Conservation (phyloP, 2,113 vertebrate species). For the Neodontobutis hainanensis region DNA sequence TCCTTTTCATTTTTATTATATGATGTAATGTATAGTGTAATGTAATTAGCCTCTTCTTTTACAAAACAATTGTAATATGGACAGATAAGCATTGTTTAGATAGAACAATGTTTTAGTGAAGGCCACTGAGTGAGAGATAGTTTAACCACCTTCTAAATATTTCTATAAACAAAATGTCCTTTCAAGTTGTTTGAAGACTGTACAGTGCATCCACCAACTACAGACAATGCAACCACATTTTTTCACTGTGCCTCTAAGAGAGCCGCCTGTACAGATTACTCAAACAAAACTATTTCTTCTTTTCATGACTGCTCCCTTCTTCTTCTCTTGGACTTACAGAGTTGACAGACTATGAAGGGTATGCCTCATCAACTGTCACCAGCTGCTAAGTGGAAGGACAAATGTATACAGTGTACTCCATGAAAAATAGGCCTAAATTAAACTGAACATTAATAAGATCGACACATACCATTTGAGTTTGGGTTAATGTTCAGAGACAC, state of each 20-base stretch:
- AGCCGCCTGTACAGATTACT: not conserved
- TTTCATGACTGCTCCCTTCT: not conserved
- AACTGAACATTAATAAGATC: not conserved
- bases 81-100: too few relatives aligned
- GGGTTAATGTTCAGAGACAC: not conserved
- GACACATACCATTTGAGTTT: not conserved
- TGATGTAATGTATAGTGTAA: too few relatives aligned
- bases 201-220: conserved; percentile 31
- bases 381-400: conserved; percentile 14
- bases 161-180: conserved; percentile 47
- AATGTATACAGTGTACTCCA: not conserved
- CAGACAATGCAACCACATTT: conserved; percentile 25
- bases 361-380: conserved; percentile 27
- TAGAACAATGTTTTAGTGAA: conserved; percentile 1
- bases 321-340: not conserved
- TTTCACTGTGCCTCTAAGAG: not conserved
- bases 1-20: too few relatives aligned
- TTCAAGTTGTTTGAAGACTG: conserved; percentile 47
- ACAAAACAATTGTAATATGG: too few relatives aligned
- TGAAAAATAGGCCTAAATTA: not conserved
- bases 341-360: not conserved
- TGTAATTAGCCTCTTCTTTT: too few relatives aligned
- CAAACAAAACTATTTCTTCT: not conserved
- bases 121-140: not conserved
- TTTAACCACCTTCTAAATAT: not conserved